phyloP scores from a whole-genome alignment of 2,113 vertebrate genomes.

The Syngnathus floridae region DNA sequence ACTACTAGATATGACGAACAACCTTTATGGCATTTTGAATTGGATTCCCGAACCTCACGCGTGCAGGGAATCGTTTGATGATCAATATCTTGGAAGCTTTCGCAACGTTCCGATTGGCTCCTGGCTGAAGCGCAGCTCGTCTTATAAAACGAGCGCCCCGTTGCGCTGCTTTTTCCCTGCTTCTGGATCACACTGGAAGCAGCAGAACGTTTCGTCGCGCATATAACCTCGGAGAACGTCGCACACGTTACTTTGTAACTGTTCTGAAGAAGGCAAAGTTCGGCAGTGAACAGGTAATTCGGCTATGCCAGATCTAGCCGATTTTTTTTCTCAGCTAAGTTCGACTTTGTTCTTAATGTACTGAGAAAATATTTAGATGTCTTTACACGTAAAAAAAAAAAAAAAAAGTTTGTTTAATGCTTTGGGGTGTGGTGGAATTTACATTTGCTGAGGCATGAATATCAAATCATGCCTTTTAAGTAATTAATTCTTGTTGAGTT shows the following conservation, averaged over 20 bases:
- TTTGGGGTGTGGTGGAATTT: not conserved
- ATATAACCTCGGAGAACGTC: not conserved
- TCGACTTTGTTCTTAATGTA: not conserved
- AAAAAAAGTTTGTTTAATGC: not conserved
- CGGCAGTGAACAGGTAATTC: slow-evolving; percentile 41
- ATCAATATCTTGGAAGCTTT: slow-evolving; percentile 17
- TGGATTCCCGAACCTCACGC: not conserved
- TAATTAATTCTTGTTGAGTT: not conserved
- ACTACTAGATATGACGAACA: not conserved
- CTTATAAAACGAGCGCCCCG: slow-evolving; percentile 42
- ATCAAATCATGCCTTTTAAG: not conserved
- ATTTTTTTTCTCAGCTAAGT: not conserved
- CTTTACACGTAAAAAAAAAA: not conserved
- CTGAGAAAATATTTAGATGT: not conserved
- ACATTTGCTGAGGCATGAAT: not conserved
- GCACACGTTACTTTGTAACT: not conserved
- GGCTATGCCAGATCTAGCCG: no score
- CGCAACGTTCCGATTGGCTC: slow-evolving; percentile 53
- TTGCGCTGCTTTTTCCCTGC: slow-evolving; percentile 25
- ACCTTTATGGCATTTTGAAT: slow-evolving; percentile 2
- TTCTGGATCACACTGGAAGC: slow-evolving; percentile 5
- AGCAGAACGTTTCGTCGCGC: not conserved
- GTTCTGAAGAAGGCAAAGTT: slow-evolving; percentile 12
- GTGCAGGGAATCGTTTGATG: slow-evolving; percentile 22
- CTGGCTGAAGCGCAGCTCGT: slow-evolving; percentile 45